A percentile compares a stretch with the other conserved stretches of the same genome.
phyloP scores from a whole-genome alignment of 1,140 invertebrate species.

The Formica selysi region DNA sequence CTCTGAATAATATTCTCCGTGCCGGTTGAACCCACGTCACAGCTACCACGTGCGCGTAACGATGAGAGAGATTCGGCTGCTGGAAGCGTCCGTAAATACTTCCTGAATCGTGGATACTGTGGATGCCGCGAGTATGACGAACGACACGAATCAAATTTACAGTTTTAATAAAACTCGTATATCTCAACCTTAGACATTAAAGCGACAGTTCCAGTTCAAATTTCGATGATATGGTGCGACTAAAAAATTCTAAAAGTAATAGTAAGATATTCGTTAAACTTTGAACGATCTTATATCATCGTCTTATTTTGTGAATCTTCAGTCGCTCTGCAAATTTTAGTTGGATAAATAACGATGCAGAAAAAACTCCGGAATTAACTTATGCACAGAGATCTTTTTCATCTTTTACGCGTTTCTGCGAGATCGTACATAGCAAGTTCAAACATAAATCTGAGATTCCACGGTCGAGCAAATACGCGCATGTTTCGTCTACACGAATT shows the following conservation, averaged over 20 bases:
- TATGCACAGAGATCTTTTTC: background rate
- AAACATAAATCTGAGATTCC: background rate
- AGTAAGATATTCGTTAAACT: slow-evolving; percentile 10
- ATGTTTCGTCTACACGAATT: background rate
- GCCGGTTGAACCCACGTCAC: slow-evolving; percentile 54
- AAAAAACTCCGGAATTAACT: background rate
- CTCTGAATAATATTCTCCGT: slow-evolving; percentile 72
- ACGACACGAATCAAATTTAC: slow-evolving; percentile 49
- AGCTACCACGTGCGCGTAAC: slow-evolving; percentile 63
- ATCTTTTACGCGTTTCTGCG: background rate
- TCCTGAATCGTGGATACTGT: slow-evolving; percentile 17
- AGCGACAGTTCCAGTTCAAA: background rate
- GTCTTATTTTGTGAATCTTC: slow-evolving; percentile 11
- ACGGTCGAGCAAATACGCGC: background rate
- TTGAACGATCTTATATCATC: background rate
- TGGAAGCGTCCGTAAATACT: slow-evolving; percentile 9
- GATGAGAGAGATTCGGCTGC: slow-evolving; percentile 55
- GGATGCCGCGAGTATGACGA: slow-evolving; percentile 52
- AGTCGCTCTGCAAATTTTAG: background rate
- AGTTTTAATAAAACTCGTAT: slow-evolving; percentile 46
- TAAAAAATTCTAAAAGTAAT: background rate
- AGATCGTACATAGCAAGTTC: background rate
- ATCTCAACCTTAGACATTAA: slow-evolving; percentile 3
- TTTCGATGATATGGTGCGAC: background rate
- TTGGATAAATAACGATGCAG: background rate